These are phyloP conservation scores for Monomorium pharaonis DNA, from an alignment of 1,140 invertebrate genomes.

Conservation along the genomic window DNA sequence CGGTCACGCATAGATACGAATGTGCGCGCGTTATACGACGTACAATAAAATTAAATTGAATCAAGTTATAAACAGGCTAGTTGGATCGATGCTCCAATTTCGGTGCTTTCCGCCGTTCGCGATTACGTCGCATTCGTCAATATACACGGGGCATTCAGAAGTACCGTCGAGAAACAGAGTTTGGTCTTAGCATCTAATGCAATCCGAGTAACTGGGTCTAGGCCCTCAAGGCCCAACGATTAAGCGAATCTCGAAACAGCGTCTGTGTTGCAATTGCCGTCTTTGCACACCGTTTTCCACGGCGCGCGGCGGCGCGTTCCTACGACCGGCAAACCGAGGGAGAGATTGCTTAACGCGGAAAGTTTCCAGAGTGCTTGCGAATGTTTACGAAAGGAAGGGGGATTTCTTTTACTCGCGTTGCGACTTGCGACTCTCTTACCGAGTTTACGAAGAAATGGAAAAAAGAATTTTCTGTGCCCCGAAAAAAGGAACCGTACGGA, in stretches of 20 bases:
- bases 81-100: conserved; percentile 39
- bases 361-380: conserved; percentile 78
- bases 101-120: conserved; percentile 8
- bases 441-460: conserved; percentile 30
- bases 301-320: conserved; percentile 63
- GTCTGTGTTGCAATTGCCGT: conserved; percentile 80
- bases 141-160: not conserved
- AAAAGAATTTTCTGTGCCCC: not conserved
- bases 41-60: conserved; percentile 14
- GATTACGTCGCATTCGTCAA: conserved; percentile 9
- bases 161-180: conserved; percentile 36
- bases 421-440: not conserved
- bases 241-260: conserved; percentile 81
- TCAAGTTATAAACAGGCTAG: conserved; percentile 5
- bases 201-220: conserved; percentile 80
- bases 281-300: conserved; percentile 75
- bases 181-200: conserved; percentile 58
- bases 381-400: conserved; percentile 74
- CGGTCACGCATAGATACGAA: not conserved
- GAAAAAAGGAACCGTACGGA: not conserved
- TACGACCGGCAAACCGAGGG: conserved; percentile 52
- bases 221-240: conserved; percentile 80
- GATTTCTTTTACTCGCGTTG: conserved; percentile 52
- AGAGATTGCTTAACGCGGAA: conserved; percentile 75
- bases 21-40: not conserved